A percentile compares a stretch with the other conserved stretches of the same genome.
Evolutionary conservation across 2,888 invertebrate genomes (phyloP).

Genomic region (Rhodophaea formosa): DNA sequence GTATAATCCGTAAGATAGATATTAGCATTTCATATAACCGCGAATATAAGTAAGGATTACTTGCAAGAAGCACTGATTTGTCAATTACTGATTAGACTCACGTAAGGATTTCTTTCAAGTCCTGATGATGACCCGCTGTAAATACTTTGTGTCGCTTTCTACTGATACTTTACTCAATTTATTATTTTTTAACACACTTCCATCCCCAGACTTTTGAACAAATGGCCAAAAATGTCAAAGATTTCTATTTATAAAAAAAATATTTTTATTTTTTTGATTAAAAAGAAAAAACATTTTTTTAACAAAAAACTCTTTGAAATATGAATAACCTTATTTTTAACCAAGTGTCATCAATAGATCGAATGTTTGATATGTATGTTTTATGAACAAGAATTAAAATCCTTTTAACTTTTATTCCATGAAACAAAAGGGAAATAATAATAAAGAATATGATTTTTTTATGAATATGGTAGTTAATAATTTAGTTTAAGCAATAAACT

Average conservation of each 20-base stretch:
- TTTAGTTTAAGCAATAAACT: slow-evolving; percentile 2
- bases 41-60: slow-evolving; percentile 35
- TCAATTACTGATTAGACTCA: slow-evolving; percentile 79
- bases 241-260: no score
- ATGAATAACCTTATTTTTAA: no score
- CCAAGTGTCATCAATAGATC: no score
- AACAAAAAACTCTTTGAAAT: no score
- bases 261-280: background rate
- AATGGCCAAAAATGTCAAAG: no score
- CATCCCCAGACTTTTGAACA: no score
- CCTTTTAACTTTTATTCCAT: no score
- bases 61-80: slow-evolving; percentile 75
- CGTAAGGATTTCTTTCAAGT: slow-evolving; percentile 67
- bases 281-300: no score
- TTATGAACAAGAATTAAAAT: no score
- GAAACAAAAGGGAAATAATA: no score
- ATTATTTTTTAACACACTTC: slow-evolving; percentile 5
- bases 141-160: slow-evolving; percentile 54
- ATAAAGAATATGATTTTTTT: no score
- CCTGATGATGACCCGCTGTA: slow-evolving; percentile 54
- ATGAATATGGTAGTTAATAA: background rate
- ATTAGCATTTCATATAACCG: background rate
- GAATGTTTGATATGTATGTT: no score
- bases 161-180: slow-evolving; percentile 8
- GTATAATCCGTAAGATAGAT: background rate